Conservation (phyloP, 2,113 vertebrate genomes). For the Vimba vimba region DNA sequence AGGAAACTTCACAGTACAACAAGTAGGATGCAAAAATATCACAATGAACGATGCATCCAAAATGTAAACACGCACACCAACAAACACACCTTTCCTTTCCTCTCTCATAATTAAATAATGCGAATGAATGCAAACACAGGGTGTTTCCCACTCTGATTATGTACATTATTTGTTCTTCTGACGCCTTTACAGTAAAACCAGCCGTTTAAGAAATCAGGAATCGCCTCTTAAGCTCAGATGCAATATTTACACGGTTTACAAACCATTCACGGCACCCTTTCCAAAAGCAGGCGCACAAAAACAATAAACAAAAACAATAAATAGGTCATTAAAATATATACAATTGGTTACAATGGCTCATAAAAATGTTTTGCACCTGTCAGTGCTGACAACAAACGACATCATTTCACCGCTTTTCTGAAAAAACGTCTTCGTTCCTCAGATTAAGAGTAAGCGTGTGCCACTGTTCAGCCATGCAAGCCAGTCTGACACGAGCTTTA, state of each 20-base stretch:
- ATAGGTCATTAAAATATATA: slow-evolving; percentile 65
- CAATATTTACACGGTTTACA: slow-evolving; percentile 74
- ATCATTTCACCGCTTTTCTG: slow-evolving; percentile 42
- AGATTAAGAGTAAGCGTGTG: slow-evolving; percentile 67
- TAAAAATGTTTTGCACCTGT: slow-evolving; percentile 68
- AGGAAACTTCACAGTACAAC: slow-evolving; percentile 66
- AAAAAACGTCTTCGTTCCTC: slow-evolving; percentile 57
- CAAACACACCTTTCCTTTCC: slow-evolving; percentile 59
- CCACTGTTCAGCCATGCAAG: slow-evolving; percentile 73
- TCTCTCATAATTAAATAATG: slow-evolving; percentile 63
- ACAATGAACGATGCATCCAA: slow-evolving; percentile 62
- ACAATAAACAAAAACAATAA: slow-evolving; percentile 65
- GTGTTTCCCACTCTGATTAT: slow-evolving; percentile 66
- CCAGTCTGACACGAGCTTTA: slow-evolving; percentile 50
- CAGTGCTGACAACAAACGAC: slow-evolving; percentile 68
- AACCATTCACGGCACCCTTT: slow-evolving; percentile 71
- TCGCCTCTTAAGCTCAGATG: slow-evolving; percentile 17
- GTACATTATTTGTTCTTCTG: slow-evolving; percentile 70
- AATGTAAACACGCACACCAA: slow-evolving; percentile 57
- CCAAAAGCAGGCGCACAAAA: slow-evolving; percentile 60
- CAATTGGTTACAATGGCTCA: slow-evolving; percentile 65
- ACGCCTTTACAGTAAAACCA: slow-evolving; percentile 61
- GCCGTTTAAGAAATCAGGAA: slow-evolving; percentile 51
- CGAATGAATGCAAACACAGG: slow-evolving; percentile 55
- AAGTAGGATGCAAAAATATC: slow-evolving; percentile 61